phyloP scores from a whole-genome alignment of 1,140 invertebrate species.

The Aphaenogaster floridana region DNA sequence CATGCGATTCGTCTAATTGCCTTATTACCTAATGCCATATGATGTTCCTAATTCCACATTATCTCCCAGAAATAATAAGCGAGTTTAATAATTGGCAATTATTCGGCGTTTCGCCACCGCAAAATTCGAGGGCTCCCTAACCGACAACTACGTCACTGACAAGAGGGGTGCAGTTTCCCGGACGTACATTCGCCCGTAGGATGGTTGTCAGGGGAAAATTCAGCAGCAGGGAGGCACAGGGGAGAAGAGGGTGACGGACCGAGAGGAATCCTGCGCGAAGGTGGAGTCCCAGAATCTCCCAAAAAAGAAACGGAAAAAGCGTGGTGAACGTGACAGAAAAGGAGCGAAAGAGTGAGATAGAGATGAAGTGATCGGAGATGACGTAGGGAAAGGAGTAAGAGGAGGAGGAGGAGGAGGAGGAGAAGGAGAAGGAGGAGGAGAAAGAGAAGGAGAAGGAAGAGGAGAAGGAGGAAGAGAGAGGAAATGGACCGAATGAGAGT shows the following conservation, averaged over 20 bases:
- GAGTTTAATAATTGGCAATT: background rate
- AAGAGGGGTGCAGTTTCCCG: slow-evolving; percentile 66
- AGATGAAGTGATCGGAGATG: background rate
- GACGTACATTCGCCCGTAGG: slow-evolving; percentile 52
- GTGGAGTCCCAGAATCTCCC: slow-evolving; percentile 21
- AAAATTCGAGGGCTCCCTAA: slow-evolving; percentile 28
- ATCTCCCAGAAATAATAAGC: background rate
- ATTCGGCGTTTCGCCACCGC: background rate
- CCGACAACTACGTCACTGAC: slow-evolving; percentile 53
- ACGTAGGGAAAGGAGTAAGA: background rate
- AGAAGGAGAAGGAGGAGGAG: background rate
- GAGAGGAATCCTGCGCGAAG: slow-evolving; percentile 42
- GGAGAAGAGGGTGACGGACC: background rate
- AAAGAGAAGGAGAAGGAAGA: too few species aligned
- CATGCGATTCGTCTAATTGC: background rate
- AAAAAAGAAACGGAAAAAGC: slow-evolving; percentile 40
- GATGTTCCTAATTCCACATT: background rate
- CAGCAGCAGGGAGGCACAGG: slow-evolving; percentile 23
- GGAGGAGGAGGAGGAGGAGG: background rate
- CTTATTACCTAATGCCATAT: background rate
- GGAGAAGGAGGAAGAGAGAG: background rate
- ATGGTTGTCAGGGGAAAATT: slow-evolving; percentile 66
- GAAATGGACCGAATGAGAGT: slow-evolving; percentile 17
- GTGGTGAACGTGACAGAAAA: background rate
- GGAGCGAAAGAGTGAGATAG: slow-evolving; percentile 6